Conservation (phyloP, 2,113 vertebrate genomes). For the Tetraodon nigroviridis region DNA sequence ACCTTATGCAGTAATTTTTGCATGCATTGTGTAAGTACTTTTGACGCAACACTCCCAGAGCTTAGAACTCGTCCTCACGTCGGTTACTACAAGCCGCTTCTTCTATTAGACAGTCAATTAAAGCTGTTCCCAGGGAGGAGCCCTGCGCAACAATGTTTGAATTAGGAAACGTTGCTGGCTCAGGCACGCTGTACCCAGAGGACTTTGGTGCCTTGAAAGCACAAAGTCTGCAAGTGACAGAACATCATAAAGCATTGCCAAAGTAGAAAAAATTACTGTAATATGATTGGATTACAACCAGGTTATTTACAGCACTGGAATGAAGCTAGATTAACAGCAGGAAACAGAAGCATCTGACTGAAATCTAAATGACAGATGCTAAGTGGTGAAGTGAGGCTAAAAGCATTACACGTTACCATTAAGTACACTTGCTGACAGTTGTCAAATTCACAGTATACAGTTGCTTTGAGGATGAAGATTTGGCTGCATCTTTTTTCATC, state of each 20-base stretch:
- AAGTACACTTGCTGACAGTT: constrained; percentile 17
- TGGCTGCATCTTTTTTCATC: neutral
- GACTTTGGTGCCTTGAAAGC: constrained; percentile 30
- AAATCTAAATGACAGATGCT: constrained; percentile 17
- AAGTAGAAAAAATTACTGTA: constrained; percentile 33
- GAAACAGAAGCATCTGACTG: constrained; percentile 18
- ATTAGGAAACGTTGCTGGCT: constrained; percentile 52
- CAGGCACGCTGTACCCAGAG: constrained; percentile 41
- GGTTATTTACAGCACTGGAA: constrained; percentile 42
- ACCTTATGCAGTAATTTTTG: constrained; percentile 33
- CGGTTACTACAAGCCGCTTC: constrained; percentile 50
- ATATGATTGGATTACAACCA: constrained; percentile 59
- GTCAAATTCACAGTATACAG: neutral
- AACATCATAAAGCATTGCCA: constrained; percentile 34
- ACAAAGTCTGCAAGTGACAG: constrained; percentile 37
- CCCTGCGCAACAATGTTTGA: constrained; percentile 59
- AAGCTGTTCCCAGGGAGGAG: constrained; percentile 64
- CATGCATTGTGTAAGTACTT: constrained; percentile 38
- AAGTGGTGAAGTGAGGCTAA: constrained; percentile 13
- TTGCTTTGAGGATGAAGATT: neutral
- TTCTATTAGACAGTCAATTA: constrained; percentile 75
- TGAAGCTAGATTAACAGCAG: constrained; percentile 40
- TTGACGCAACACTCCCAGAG: constrained; percentile 62
- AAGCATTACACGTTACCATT: constrained; percentile 3
- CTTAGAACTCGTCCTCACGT: constrained; percentile 43